A percentile compares a stretch with the other conserved stretches of the same genome.
phyloP scores from a whole-genome alignment of 2,888 invertebrate species.

The Macrophya alboannulata region DNA sequence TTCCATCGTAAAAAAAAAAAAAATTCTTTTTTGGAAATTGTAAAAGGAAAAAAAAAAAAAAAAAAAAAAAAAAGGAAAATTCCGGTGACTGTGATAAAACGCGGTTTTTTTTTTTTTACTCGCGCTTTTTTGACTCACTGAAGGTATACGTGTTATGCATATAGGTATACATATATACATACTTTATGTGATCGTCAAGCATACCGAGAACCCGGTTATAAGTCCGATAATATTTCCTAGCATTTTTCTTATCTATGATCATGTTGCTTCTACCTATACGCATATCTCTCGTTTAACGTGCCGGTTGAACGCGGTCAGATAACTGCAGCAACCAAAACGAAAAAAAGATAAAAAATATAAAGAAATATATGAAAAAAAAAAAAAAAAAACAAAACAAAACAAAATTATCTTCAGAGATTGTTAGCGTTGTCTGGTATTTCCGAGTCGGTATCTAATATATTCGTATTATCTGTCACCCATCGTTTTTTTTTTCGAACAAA shows the following conservation, averaged over 20 bases:
- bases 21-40: neutral
- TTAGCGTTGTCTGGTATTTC: no score
- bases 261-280: neutral
- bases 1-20: neutral
- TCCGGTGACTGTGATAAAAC: neutral
- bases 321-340: neutral
- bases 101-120: neutral
- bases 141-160: no score
- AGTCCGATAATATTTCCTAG: slow-evolving; percentile 31
- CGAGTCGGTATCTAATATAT: no score
- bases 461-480: no score
- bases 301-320: neutral
- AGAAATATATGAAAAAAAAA: no score
- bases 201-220: neutral
- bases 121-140: neutral
- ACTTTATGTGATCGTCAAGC: neutral
- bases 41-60: no score
- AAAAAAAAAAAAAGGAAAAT: no score
- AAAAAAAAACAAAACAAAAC: no score
- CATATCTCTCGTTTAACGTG: neutral
- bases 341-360: neutral
- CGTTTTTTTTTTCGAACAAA: no score
- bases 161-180: neutral
- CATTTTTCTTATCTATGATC: slow-evolving; percentile 25
- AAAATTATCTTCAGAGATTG: no score